Base-by-base conservation (phyloP, 2,113 vertebrate species). In the Odobenus rosmarus region DNA sequence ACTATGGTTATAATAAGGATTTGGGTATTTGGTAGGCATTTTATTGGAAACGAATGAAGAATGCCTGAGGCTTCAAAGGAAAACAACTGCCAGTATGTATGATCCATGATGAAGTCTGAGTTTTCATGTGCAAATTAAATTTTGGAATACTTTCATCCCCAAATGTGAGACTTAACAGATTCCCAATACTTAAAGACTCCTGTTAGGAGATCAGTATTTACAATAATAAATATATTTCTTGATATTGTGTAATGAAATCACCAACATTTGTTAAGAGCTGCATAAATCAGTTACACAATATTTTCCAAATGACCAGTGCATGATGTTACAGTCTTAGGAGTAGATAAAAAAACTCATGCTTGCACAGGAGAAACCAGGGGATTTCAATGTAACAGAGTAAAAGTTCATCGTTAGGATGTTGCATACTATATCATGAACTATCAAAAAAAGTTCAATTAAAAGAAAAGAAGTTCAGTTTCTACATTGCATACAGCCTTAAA, bases 71-170 rank as follows among this genome's bases (percentile, higher is more conserved):
- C 24, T 51, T 86, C 8, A 79, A 91, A 94, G 84, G 79, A 61
- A 77, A 96, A n/a, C 18, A 51, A 4, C 15, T 82, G 4, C 85
- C 46, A 81, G 24, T 51, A 10, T 72, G 51, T 69, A 26, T 76
- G 39, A 28, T 64, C 46, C 59, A 28, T 64, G 39, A n/a, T 71
- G 82, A 36, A 31, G 89, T 61, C 59, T 86, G 72, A 59, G 15
- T 82, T 95, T 95, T 79, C 28, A 46, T 31, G 67, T 79, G 57
- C 81, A 69, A 82, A 93, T 77, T 79, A 89, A 39, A 87, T 82
- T 84, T 89, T 33, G 26, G 36, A 82, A 90, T 33, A 84, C 14
- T 61, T 80, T 76, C 16, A 72, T 59, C 16, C 15, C 72, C 39
- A 80, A 46, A 19, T 39, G 33, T 72, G 55, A 91, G 77, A 59